Percentiles rank a stretch among this genome's conserved stretches.
Evolutionary conservation across 2,113 vertebrate species (phyloP).

Genomic region (Ctenomys sociabilis): DNA sequence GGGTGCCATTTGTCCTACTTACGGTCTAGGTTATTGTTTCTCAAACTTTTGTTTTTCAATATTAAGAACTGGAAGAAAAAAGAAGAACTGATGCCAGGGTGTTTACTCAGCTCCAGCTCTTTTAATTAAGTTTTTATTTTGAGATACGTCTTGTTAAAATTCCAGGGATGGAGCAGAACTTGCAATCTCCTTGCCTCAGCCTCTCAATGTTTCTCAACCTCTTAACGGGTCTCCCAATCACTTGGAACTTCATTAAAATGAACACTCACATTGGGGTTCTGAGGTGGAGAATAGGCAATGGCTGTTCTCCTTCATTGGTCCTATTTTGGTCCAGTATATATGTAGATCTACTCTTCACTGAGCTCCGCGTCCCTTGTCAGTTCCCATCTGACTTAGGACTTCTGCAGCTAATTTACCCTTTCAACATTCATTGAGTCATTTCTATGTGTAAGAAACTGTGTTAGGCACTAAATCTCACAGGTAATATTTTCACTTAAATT

Average conservation of each 20-base stretch:
- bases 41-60: neutral
- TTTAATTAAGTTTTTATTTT: neutral
- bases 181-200: neutral
- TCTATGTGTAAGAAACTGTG: neutral
- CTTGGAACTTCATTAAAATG: neutral
- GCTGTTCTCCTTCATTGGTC: neutral
- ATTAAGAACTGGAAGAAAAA: neutral
- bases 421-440: neutral
- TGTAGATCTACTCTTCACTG: neutral
- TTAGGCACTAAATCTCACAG: neutral
- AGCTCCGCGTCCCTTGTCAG: neutral
- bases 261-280: neutral
- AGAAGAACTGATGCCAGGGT: neutral
- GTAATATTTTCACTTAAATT: neutral
- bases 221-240: neutral
- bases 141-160: neutral
- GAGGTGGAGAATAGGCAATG: neutral
- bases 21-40: neutral
- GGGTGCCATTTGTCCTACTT: neutral
- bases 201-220: neutral
- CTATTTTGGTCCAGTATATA: neutral
- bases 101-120: neutral
- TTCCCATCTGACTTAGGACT: neutral
- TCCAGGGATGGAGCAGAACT: neutral
- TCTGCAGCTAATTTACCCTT: constrained; percentile 12